These are phyloP conservation scores for Remorina albescens DNA, from an alignment of 2,797 vertebrate genomes.

Conservation along the genomic window DNA sequence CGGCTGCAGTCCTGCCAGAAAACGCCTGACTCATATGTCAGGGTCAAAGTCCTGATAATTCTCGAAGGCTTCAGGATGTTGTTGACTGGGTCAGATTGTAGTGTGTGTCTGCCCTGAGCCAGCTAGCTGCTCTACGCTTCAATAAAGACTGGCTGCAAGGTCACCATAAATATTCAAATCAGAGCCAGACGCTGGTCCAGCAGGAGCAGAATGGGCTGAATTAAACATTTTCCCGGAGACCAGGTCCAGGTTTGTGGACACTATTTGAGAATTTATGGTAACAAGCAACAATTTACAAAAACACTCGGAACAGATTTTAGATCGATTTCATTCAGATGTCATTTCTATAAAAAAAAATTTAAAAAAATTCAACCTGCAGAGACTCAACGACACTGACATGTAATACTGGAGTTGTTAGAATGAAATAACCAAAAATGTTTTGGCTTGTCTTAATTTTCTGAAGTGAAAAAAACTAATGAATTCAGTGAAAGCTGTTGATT, in stretches of 20 bases:
- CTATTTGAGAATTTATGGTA: constrained; percentile 3
- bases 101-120: constrained; percentile 70
- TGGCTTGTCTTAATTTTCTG: no score
- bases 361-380: no score
- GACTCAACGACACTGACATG: neutral
- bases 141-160: constrained; percentile 15
- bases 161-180: constrained; percentile 8
- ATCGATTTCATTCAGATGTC: neutral
- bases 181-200: neutral
- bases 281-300: neutral
- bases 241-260: neutral
- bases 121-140: constrained; percentile 55
- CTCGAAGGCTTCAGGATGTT: neutral
- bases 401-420: neutral
- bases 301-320: neutral
- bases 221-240: neutral
- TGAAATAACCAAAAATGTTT: neutral
- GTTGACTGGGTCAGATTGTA: constrained; percentile 27
- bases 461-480: no score
- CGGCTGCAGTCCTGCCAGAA: constrained; percentile 38
- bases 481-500: no score
- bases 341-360: neutral
- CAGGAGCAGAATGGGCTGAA: neutral
- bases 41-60: neutral
- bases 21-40: neutral